Base-by-base conservation (phyloP, 2,888 invertebrate species). In the Drosophila villosipedis region DNA sequence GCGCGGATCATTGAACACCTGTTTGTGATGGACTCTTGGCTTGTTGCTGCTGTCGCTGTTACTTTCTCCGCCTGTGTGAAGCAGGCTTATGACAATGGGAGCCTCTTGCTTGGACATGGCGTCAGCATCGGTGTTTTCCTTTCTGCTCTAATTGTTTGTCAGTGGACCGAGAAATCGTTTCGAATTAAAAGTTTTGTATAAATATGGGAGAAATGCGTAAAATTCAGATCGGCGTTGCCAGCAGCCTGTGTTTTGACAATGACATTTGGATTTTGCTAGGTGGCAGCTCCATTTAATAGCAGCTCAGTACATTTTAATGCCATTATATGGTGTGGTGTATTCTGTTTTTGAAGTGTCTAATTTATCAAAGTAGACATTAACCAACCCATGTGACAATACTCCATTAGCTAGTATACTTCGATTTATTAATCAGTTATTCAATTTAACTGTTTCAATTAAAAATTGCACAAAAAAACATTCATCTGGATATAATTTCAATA, bases 1-100 rank as follows among this genome's bases (percentile, higher is more conserved):
- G 84, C 95, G 95, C 7, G 96, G 96, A 93, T 97, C 97, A 90
- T 96, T 96, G 43, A 94, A 76, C 47, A 82, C 31, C 33, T 73
- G 72, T 31, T 49, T 67, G 19, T 72, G 58, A 3, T 54, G 54
- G 2, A 16, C 5, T 0, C 49, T 60, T 1, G 35, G 5, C 5
- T 19, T 30, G 22, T 50, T 12, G n/a, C 28, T 41, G 7, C 1
- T 37, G n/a, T 50, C 14, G n/a, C 31, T 37, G 7, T 4, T 41
- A 19, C 25, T 30, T 30, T 22, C 19, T 19, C 31, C 39, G n/a
- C 9, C 19, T 35, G 2, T 30, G 54, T 68, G 19, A 19, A 37
- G 53, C 28, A 62, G 41, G 9, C n/a, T 55, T 10, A 43, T 3
- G 3, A 28, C 52, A 39, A 63, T 31, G 22, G 19, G 49, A 10